phyloP scores from a whole-genome alignment of 2,113 vertebrate species.

The Athene noctua region DNA sequence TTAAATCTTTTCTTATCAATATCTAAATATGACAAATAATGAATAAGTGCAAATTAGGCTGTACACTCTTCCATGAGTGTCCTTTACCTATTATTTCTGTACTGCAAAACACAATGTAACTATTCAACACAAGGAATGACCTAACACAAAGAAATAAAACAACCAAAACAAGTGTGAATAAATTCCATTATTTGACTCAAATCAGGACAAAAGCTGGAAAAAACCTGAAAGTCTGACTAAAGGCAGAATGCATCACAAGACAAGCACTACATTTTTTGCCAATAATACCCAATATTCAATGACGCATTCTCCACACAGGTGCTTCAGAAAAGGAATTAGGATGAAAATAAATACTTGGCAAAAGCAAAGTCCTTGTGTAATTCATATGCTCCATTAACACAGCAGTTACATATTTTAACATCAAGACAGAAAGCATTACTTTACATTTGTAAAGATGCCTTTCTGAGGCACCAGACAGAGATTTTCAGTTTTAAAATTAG shows the following conservation, averaged over 20 bases:
- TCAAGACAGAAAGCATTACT: background rate
- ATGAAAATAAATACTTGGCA: background rate
- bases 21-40: background rate
- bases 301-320: background rate
- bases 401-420: background rate
- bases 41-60: background rate
- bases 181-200: background rate
- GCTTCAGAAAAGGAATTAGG: background rate
- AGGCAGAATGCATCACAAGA: background rate
- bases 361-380: background rate
- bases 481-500: background rate
- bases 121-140: background rate
- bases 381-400: background rate
- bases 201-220: background rate
- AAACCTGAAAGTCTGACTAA: background rate
- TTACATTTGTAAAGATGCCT: background rate
- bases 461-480: background rate
- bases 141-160: background rate
- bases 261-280: background rate
- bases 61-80: background rate
- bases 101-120: background rate
- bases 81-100: background rate
- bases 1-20: background rate
- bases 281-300: background rate
- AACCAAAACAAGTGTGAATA: background rate